Base-by-base conservation (phyloP, 2,113 vertebrate genomes). In the Mohoua ochrocephala region DNA sequence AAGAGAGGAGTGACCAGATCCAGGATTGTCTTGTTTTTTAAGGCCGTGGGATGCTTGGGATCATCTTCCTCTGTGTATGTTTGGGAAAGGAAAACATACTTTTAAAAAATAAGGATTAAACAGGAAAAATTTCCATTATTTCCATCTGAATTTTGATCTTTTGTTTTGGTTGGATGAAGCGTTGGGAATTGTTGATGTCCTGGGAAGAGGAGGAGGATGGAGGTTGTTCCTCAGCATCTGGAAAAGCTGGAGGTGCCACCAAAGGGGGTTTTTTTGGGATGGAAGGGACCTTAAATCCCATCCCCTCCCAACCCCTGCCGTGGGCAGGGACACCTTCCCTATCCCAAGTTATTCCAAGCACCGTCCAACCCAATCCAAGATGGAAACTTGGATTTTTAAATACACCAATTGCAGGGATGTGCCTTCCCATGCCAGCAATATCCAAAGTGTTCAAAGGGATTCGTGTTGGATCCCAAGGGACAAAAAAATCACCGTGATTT, bases 101-200 rank as follows among this genome's bases (percentile, higher is more conserved):
- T 94, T 61, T 26, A 71, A 87, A 81, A 89, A 86, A 78, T 11
- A 23, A 70, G 88, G 61, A 97, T 96, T 96, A 96, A 95, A 97
- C 28, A 21, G 68, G 71, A 69, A 37, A 49, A 16, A 24, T 28
- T 61, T 10, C 12, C 24, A 64, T 44, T 15, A 27, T 45, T 61
- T 37, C 56, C 0, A 1, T 16, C 17, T 37, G 47, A 27, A 12
- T 78, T 78, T n/a, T 37, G 11, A 4, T 9, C 24, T 37, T 41
- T 22, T 39, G 45, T 26, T n/a, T 0, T 9, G 7, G 9, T 12
- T 59, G 78, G 78, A 7, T 68, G 67, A 53, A 83, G 13, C 5
- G 35, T 42, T 49, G n/a, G 33, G 59, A 24, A 26, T 15, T 4
- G 17, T 39, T 37, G 10, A 11, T n/a, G 12, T 59, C 15, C 11